Base-by-base conservation (phyloP, 2,113 vertebrate genomes). In the Leptocoma aspasia region DNA sequence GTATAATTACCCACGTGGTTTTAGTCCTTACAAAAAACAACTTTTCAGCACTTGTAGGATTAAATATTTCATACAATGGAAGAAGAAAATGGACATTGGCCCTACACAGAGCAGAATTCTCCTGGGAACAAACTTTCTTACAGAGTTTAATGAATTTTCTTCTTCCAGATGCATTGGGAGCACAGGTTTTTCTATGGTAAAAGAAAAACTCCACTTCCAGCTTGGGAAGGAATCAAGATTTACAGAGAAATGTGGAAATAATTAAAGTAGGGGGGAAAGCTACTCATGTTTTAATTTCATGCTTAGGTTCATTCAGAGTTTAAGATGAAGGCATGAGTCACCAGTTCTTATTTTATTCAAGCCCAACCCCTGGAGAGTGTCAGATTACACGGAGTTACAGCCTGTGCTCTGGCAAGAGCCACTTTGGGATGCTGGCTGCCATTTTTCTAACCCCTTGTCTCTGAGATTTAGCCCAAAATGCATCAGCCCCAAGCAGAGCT, bases 231-330 rank as follows among this genome's bases (percentile, higher is more conserved):
- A 83, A 66, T 42, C 15, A 11, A 31, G 24, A 15, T 56, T 89
- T 56, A 73, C 27, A 91, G 54, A 65, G 54, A 88, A 94, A 93
- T 8, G 9, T 96, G 92, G 79, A 96, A 97, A 80, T 92, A 95
- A 87, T 95, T 89, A 95, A 97, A 85, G 27, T 16, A 35, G 24
- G 33, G 73, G 57, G 0, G 11, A 54, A 92, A 77, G 30, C 68
- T 86, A 86, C 68, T 91, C 82, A 42, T 77, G 64, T 73, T 96
- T 97, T 88, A 93, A 96, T 96, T 97, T 80, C 75, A 45, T 66
- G 71, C 71, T 59, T 44, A 83, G 75, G 87, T 96, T 97, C 85
- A 92, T 92, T 94, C 79, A 92, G 79, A 97, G 92, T 93, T 93
- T 88, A 78, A 82, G 85, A 83, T 11, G 82, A 70, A 90, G 71